A percentile compares a stretch with the other conserved stretches of the same genome.
Conservation (phyloP, 1,140 invertebrate species). For the Galendromus occidentalis region DNA sequence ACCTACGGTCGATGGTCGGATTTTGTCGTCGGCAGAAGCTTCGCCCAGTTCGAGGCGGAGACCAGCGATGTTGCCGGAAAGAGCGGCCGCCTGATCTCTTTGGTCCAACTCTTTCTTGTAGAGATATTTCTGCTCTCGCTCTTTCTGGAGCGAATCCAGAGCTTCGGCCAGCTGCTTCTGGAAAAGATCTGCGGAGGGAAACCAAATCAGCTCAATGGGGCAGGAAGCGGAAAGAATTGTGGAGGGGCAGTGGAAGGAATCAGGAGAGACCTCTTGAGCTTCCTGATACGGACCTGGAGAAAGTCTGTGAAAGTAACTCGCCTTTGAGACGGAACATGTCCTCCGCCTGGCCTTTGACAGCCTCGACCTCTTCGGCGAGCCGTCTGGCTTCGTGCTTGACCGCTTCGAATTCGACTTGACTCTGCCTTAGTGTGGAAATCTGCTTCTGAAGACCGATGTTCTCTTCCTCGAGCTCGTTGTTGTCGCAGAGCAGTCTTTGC, state of each 20-base stretch:
- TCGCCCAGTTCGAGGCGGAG: background rate
- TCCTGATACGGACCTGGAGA: no score
- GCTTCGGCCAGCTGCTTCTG: slow-evolving; percentile 95
- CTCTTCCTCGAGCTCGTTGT: slow-evolving; percentile 91
- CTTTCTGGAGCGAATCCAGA: slow-evolving; percentile 69
- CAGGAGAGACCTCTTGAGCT: no score
- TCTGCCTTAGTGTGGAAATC: slow-evolving; percentile 66
- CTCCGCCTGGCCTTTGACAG: slow-evolving; percentile 51
- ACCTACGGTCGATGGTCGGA: slow-evolving; percentile 34
- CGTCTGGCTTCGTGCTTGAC: slow-evolving; percentile 86
- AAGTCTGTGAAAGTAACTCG: slow-evolving; percentile 39
- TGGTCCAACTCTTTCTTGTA: slow-evolving; percentile 94
- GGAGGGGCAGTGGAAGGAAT: no score
- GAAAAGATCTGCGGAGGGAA: slow-evolving; percentile 28
- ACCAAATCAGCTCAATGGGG: no score
- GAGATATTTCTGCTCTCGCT: slow-evolving; percentile 88
- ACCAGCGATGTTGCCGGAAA: slow-evolving; percentile 9
- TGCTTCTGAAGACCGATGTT: slow-evolving; percentile 94
- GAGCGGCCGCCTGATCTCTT: slow-evolving; percentile 37
- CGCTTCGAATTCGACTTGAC: slow-evolving; percentile 85
- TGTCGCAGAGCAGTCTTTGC: slow-evolving; percentile 68
- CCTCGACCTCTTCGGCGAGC: slow-evolving; percentile 49
- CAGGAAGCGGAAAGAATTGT: no score
- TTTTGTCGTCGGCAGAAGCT: slow-evolving; percentile 1
- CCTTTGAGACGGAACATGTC: slow-evolving; percentile 72